These are phyloP conservation scores for Rhinichthys klamathensis DNA, from an alignment of 2,113 vertebrate genomes.

Conservation along the genomic window DNA sequence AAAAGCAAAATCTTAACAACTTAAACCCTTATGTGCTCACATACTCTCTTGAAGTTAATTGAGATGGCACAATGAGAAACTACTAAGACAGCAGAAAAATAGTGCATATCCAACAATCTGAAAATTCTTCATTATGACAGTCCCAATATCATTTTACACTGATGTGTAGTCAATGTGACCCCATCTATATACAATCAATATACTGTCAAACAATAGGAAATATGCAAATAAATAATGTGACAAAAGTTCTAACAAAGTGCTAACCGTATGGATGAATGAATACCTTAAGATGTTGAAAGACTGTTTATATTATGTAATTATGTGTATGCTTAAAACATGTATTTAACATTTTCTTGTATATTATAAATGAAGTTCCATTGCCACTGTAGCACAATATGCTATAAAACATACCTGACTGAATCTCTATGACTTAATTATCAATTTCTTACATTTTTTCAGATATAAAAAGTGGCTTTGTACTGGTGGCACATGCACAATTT, in stretches of 20 bases:
- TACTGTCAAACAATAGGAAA: conserved; percentile 27
- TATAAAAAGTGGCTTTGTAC: neutral
- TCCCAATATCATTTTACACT: conserved; percentile 4
- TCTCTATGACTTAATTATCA: too few relatives aligned
- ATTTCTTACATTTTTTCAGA: neutral
- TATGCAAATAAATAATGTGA: conserved; percentile 40
- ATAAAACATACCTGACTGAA: neutral
- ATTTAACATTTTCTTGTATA: neutral
- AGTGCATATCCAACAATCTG: conserved; percentile 37
- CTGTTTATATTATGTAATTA: conserved; percentile 1
- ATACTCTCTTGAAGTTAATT: conserved; percentile 17
- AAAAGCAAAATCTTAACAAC: conserved; percentile 27
- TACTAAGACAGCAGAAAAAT: conserved; percentile 25
- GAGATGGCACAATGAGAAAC: conserved; percentile 36
- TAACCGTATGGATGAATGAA: conserved; percentile 25
- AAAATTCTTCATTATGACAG: conserved; percentile 17
- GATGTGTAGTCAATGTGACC: conserved; percentile 25
- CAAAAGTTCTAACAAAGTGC: conserved; percentile 23
- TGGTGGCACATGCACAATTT: conserved; percentile 1
- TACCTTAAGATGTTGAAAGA: neutral
- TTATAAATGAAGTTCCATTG: neutral
- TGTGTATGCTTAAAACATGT: conserved; percentile 2
- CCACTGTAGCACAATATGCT: neutral
- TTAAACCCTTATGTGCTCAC: neutral
- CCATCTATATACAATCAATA: conserved; percentile 5